Evolutionary conservation across 2,888 invertebrate genomes (phyloP).

Genomic region (Pachliopta kotzebuea): DNA sequence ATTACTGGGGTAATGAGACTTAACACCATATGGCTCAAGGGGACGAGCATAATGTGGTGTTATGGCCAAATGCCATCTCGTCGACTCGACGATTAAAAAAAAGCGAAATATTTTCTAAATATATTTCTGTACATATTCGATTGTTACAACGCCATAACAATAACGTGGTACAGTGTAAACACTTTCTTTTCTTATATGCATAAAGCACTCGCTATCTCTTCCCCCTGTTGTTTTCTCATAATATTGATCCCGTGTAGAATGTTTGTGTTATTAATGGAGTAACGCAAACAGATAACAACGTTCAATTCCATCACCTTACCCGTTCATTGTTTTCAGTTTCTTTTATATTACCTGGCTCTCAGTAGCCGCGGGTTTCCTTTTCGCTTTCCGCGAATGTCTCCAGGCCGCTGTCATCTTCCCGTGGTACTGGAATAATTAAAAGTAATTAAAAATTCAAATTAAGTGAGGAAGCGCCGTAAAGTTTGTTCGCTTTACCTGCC

Average conservation of each 20-base stretch:
- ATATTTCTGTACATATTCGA: too few relatives aligned
- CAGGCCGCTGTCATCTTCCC: neutral
- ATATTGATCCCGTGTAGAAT: conserved; percentile 12
- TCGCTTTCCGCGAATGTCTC: neutral
- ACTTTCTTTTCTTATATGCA: neutral
- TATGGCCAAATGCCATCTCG: too few relatives aligned
- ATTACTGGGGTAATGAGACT: too few relatives aligned
- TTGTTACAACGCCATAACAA: neutral
- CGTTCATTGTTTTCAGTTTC: neutral
- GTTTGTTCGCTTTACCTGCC: neutral
- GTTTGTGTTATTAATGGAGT: conserved; percentile 15
- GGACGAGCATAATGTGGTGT: too few relatives aligned
- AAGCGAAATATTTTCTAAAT: too few relatives aligned
- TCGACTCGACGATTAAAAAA: too few relatives aligned
- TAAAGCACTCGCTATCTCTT: neutral
- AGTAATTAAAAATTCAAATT: conserved; percentile 2
- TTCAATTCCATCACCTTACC: neutral
- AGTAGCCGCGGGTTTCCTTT: neutral
- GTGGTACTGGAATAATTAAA: conserved; percentile 2
- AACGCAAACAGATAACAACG: neutral
- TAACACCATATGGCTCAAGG: too few relatives aligned
- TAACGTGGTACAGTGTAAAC: neutral
- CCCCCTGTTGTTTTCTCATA: neutral
- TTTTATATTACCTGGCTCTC: neutral
- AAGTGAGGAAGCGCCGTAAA: neutral